Conservation (phyloP, 1,140 invertebrate genomes). For the Sitobion miscanthi region DNA sequence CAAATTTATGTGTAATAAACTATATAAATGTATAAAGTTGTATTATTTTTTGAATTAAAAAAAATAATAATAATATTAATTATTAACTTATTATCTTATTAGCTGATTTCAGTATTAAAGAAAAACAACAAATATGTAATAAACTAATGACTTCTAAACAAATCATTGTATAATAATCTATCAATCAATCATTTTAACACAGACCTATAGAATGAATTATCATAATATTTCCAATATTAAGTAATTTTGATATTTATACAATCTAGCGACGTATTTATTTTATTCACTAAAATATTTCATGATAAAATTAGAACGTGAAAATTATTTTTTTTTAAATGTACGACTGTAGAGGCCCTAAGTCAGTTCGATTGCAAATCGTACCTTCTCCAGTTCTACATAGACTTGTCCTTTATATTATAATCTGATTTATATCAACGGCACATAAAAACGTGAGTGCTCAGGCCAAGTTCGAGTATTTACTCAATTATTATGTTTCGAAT, state of each 20-base stretch:
- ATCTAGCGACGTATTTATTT: neutral
- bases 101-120: neutral
- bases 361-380: neutral
- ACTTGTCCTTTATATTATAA: neutral
- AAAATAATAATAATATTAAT: neutral
- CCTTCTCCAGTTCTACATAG: neutral
- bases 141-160: neutral
- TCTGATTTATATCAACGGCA: neutral
- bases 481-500: conserved; percentile 17
- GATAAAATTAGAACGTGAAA: neutral
- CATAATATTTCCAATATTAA: neutral
- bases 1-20: neutral
- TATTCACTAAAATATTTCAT: neutral
- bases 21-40: neutral
- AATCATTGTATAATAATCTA: neutral
- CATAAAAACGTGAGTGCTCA: neutral
- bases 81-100: neutral
- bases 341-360: neutral
- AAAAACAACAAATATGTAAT: neutral
- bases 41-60: neutral
- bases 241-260: neutral
- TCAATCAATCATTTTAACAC: neutral
- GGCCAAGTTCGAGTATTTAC: conserved; percentile 2
- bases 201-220: neutral
- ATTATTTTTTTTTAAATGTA: neutral